These are phyloP conservation scores for Ariopsis seemanni DNA, from an alignment of 2,113 vertebrate genomes.

Conservation along the genomic window DNA sequence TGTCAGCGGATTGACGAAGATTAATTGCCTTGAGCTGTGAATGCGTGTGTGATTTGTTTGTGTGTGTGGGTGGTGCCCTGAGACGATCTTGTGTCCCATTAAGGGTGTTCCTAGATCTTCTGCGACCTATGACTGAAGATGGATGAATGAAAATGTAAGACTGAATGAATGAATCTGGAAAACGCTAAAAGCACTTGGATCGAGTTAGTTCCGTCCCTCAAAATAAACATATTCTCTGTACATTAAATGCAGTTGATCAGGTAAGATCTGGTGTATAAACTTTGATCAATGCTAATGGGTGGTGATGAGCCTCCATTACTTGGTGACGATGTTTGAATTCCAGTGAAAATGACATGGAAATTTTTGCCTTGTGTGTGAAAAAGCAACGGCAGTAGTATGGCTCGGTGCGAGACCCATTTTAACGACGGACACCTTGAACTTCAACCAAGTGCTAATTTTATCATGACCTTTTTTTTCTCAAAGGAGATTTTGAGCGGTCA, in stretches of 20 bases:
- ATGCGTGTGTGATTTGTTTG: not conserved
- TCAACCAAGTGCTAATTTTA: constrained; percentile 14
- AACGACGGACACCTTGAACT: not conserved
- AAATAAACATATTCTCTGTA: not conserved
- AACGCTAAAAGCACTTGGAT: not conserved
- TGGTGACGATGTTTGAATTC: not conserved
- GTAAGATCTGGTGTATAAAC: not conserved
- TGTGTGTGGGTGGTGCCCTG: not conserved
- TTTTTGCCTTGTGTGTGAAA: not conserved
- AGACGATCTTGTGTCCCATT: not conserved
- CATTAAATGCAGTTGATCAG: not conserved
- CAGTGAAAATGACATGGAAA: not conserved
- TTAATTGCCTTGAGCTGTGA: not conserved
- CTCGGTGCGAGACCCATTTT: not conserved
- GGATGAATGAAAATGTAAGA: not conserved
- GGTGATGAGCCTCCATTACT: not conserved
- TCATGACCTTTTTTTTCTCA: no score
- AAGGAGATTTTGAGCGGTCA: constrained; percentile 22
- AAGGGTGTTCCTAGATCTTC: not conserved
- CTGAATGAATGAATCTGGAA: not conserved
- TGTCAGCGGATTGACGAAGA: not conserved
- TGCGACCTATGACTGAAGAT: not conserved
- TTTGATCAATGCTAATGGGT: not conserved
- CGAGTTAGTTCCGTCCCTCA: not conserved
- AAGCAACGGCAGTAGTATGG: not conserved